A percentile compares a stretch with the other conserved stretches of the same genome.
Conservation (phyloP, 2,888 invertebrate genomes). For the Penaeus monodon region DNA sequence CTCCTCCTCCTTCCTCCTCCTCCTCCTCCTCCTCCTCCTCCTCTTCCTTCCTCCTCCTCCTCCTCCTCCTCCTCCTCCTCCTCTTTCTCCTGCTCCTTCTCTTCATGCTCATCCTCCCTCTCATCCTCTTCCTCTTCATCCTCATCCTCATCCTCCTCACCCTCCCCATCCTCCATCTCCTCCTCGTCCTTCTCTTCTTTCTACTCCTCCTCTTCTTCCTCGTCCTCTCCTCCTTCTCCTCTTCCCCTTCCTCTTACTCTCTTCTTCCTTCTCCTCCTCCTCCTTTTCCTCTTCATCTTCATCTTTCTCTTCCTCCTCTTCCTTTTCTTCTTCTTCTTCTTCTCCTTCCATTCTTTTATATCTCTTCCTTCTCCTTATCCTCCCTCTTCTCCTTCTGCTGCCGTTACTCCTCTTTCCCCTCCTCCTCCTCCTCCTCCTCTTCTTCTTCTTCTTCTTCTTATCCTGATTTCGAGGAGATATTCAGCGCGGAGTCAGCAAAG, state of each 20-base stretch:
- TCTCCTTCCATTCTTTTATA: background rate
- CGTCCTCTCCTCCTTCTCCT: background rate
- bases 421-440: background rate
- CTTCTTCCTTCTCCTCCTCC: background rate
- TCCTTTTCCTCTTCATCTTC: background rate
- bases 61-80: no score
- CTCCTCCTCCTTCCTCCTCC: no score
- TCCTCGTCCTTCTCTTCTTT: background rate
- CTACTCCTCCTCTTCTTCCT: background rate
- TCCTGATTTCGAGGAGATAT: no score
- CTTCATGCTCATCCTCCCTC: background rate
- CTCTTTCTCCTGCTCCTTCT: no score
- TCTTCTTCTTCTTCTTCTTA: background rate
- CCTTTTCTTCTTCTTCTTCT: background rate
- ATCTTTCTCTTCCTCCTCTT: background rate
- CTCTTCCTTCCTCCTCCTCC: no score
- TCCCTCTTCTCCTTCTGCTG: background rate
- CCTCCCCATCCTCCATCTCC: background rate
- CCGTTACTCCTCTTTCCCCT: background rate
- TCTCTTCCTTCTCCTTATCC: background rate
- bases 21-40: no score
- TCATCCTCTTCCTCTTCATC: background rate
- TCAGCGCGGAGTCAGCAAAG: no score
- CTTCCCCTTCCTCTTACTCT: background rate
- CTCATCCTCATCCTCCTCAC: background rate